These are phyloP conservation scores for Perognathus longimembris DNA, from an alignment of 2,113 vertebrate genomes.

Conservation along the genomic window DNA sequence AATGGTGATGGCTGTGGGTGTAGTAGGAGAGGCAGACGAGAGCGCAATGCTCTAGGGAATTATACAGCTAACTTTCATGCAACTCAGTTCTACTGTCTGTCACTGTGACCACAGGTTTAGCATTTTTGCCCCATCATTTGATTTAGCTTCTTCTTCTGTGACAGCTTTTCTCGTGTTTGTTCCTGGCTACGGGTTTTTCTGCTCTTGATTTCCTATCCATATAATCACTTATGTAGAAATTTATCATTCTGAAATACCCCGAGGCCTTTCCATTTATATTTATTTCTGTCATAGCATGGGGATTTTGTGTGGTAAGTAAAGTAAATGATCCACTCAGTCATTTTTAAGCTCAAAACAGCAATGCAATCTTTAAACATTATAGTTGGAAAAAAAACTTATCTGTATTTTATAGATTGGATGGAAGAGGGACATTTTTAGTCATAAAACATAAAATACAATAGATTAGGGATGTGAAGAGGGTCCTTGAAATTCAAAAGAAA, in stretches of 20 bases:
- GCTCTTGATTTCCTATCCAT: not conserved
- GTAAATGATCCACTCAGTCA: constrained; percentile 47
- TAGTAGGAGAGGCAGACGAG: too few species aligned
- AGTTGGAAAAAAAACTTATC: constrained; percentile 16
- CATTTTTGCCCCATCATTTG: not conserved
- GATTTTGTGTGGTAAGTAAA: constrained; percentile 48
- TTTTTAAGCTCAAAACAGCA: constrained; percentile 16
- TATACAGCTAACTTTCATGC: not conserved
- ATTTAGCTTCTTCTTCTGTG: not conserved
- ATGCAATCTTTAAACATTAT: not conserved
- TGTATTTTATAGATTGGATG: constrained; percentile 6
- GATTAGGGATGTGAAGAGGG: not conserved
- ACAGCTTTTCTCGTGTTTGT: not conserved
- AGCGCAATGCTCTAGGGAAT: not conserved
- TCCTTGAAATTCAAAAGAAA: constrained; percentile 41
- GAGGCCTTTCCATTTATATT: constrained; percentile 45
- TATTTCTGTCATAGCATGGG: constrained; percentile 22
- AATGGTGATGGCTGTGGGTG: accelerated
- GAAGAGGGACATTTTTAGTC: not conserved
- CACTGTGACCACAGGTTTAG: not conserved
- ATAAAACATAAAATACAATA: constrained; percentile 16
- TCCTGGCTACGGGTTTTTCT: not conserved
- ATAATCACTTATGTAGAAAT: not conserved
- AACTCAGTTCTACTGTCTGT: not conserved
- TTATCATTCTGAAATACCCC: not conserved